Evolutionary conservation across 2,888 invertebrate species (phyloP).

Genomic region (Crioceris asparagi): DNA sequence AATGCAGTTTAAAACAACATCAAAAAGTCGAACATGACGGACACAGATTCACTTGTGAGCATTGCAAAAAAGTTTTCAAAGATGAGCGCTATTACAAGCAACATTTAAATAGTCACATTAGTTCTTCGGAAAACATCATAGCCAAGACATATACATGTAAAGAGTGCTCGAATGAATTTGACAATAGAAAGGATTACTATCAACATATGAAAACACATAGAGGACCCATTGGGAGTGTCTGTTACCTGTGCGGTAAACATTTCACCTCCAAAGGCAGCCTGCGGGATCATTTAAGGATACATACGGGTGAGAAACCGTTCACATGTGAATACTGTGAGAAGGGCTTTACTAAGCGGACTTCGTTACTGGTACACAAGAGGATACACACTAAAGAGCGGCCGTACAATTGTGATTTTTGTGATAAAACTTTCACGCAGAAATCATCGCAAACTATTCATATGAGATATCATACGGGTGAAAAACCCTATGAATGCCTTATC

Average conservation of each 20-base stretch:
- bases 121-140: slow-evolving; percentile 12
- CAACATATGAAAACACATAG: slow-evolving; percentile 41
- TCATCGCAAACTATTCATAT: slow-evolving; percentile 15
- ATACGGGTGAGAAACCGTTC: slow-evolving; percentile 44
- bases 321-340: slow-evolving; percentile 45
- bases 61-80: slow-evolving; percentile 12
- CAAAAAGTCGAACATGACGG: slow-evolving; percentile 6
- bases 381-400: slow-evolving; percentile 45
- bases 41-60: slow-evolving; percentile 5
- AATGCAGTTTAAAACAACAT: slow-evolving; percentile 6
- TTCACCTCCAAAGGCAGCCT: slow-evolving; percentile 24
- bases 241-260: slow-evolving; percentile 34
- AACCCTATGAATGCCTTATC: slow-evolving; percentile 26
- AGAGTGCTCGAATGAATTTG: neutral
- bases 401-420: slow-evolving; percentile 36
- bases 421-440: slow-evolving; percentile 18
- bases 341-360: slow-evolving; percentile 42
- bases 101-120: slow-evolving; percentile 9
- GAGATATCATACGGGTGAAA: slow-evolving; percentile 19
- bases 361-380: slow-evolving; percentile 40
- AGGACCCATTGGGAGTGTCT: slow-evolving; percentile 38
- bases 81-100: neutral
- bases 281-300: slow-evolving; percentile 32
- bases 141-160: neutral
- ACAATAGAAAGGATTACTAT: no score